A percentile compares a stretch with the other conserved stretches of the same genome.
Conservation (phyloP, 2,113 vertebrate genomes). For the Chamaea fasciata region DNA sequence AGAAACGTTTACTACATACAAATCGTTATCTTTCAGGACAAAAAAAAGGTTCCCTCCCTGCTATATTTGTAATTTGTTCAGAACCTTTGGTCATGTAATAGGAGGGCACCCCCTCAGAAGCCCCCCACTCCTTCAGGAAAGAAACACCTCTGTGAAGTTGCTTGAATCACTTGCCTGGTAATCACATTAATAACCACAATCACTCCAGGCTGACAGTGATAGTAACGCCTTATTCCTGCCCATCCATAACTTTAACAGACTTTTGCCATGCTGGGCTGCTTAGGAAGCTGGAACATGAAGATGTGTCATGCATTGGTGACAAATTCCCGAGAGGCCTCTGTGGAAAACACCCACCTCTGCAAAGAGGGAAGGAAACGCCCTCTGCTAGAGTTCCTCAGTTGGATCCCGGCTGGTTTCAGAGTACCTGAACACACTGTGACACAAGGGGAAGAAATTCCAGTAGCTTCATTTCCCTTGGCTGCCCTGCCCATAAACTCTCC, state of each 20-base stretch:
- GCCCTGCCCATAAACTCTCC: background rate
- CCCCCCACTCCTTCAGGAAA: background rate
- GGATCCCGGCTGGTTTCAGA: background rate
- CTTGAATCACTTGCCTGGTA: background rate
- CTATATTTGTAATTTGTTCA: background rate
- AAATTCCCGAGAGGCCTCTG: background rate
- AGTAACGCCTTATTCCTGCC: background rate
- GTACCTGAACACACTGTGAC: background rate
- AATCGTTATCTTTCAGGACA: background rate
- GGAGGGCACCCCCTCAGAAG: background rate
- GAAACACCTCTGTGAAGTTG: background rate
- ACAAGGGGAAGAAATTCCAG: rapidly evolving
- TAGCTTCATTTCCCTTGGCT: background rate
- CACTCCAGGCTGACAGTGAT: background rate
- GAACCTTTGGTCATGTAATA: background rate
- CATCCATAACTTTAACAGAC: background rate
- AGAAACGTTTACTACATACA: background rate
- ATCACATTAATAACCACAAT: background rate
- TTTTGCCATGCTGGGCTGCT: background rate
- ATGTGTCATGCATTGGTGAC: background rate
- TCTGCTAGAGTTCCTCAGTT: background rate
- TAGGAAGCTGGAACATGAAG: background rate
- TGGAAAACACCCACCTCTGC: background rate
- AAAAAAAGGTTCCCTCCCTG: background rate
- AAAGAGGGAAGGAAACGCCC: rapidly evolving